Percentiles rank a stretch among this genome's conserved stretches.
Conservation (phyloP, 2,113 vertebrate genomes). For the Pristiophorus japonicus region DNA sequence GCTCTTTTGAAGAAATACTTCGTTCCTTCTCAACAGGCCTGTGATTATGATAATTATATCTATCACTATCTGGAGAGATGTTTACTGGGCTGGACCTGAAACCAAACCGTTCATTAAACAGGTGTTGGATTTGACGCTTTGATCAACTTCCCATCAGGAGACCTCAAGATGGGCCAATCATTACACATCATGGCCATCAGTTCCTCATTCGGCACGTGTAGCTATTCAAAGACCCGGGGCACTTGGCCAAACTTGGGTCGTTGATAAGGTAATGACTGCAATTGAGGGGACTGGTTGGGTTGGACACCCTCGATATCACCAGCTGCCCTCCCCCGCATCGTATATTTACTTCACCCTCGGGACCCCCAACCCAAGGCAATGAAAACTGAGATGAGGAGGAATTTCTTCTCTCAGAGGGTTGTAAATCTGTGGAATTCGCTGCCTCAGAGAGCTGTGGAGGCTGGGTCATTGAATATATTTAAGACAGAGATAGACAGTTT, state of each 20-base stretch:
- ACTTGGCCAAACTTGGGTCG: background rate
- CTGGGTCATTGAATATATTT: too few relatives aligned
- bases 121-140: background rate
- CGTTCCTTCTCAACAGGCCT: background rate
- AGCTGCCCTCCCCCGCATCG: too few relatives aligned
- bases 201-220: background rate
- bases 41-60: conserved; percentile 1
- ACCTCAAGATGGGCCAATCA: background rate
- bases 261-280: background rate
- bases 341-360: background rate
- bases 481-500: too few relatives aligned
- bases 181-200: background rate
- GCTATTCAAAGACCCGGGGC: background rate
- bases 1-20: background rate
- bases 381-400: too few relatives aligned
- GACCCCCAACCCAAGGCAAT: too few relatives aligned
- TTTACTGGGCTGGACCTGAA: background rate
- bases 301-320: background rate
- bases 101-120: background rate
- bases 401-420: too few relatives aligned
- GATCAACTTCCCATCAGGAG: background rate
- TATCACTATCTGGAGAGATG: conserved; percentile 9
- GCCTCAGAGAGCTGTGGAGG: too few relatives aligned
- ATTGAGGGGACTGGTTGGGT: background rate
- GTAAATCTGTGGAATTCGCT: too few relatives aligned